Conservation (phyloP, 1,140 invertebrate species). For the Drosophila repleta region DNA sequence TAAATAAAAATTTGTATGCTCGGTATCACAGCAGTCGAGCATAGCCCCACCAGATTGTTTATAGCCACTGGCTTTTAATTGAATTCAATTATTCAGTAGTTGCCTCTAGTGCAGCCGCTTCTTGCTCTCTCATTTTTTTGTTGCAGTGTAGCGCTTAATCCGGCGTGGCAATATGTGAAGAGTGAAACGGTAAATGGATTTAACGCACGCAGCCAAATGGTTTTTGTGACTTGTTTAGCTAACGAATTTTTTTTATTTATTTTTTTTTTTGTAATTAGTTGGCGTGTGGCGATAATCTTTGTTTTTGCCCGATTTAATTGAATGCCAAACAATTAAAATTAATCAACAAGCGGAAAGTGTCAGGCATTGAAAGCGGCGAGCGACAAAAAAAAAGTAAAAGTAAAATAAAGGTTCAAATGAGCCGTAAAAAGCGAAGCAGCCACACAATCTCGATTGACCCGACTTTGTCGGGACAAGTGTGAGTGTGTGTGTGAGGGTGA, state of each 20-base stretch:
- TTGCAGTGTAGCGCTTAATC: conserved; percentile 7
- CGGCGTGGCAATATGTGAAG: neutral
- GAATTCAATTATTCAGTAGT: conserved; percentile 72
- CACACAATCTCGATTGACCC: conserved; percentile 14
- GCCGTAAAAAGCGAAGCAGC: conserved; percentile 30
- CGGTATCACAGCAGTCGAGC: neutral
- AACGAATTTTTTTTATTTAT: no score
- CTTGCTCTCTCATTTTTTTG: neutral
- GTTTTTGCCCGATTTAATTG: conserved; percentile 38
- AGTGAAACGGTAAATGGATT: conserved; percentile 1
- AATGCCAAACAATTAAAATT: conserved; percentile 29
- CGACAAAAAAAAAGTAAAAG: neutral
- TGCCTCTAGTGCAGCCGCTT: conserved; percentile 16
- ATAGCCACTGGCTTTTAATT: conserved; percentile 51
- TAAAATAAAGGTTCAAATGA: conserved; percentile 61
- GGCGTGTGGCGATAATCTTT: conserved; percentile 29
- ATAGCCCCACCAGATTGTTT: conserved; percentile 7
- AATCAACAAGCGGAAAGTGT: conserved; percentile 19
- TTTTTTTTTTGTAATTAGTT: conserved; percentile 23
- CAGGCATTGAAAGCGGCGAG: conserved; percentile 23
- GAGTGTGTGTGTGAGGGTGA: neutral
- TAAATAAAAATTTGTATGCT: neutral
- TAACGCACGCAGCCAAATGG: neutral
- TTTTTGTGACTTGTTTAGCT: conserved; percentile 21
- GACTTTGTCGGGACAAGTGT: conserved; percentile 6